Percentiles rank a stretch among this genome's conserved stretches.
These are phyloP conservation scores for Alsophila aescularia DNA, from an alignment of 2,888 invertebrate genomes.

Conservation along the genomic window DNA sequence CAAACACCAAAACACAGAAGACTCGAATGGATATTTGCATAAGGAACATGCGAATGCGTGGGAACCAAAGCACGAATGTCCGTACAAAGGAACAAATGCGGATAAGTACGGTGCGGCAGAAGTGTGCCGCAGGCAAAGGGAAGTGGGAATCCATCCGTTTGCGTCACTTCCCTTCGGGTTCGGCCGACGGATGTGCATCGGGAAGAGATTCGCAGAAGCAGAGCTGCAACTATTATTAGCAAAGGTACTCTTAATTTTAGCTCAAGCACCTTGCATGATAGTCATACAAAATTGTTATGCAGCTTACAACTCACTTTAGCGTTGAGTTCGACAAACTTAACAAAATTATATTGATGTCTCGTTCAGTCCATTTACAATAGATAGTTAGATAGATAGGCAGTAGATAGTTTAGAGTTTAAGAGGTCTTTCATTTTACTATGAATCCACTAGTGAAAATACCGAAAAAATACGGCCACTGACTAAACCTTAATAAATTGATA, in stretches of 20 bases:
- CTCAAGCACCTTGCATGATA: background rate
- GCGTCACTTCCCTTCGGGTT: conserved; percentile 91
- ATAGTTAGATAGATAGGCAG: too few relatives aligned
- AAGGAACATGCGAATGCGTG: background rate
- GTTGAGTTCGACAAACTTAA: too few relatives aligned
- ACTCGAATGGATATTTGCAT: conserved; percentile 10
- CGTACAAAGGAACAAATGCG: conserved; percentile 19
- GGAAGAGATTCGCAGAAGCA: conserved; percentile 91
- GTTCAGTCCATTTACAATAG: too few relatives aligned
- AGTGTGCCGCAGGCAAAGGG: conserved; percentile 77
- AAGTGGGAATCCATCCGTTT: conserved; percentile 88
- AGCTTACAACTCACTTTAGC: too few relatives aligned
- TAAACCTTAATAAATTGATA: too few relatives aligned
- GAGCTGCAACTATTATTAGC: conserved; percentile 89
- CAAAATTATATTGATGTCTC: background rate
- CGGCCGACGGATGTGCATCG: conserved; percentile 90
- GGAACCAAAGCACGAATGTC: conserved; percentile 15
- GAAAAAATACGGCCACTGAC: too few relatives aligned
- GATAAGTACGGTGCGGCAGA: conserved; percentile 41
- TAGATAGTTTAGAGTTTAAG: too few relatives aligned
- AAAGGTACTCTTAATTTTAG: conserved; percentile 80
- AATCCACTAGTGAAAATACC: too few relatives aligned
- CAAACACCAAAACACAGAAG: background rate
- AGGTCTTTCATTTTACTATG: too few relatives aligned
- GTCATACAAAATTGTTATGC: too few relatives aligned